These are phyloP conservation scores for Bagarius yarrelli DNA, from an alignment of 2,113 vertebrate species.

Conservation along the genomic window DNA sequence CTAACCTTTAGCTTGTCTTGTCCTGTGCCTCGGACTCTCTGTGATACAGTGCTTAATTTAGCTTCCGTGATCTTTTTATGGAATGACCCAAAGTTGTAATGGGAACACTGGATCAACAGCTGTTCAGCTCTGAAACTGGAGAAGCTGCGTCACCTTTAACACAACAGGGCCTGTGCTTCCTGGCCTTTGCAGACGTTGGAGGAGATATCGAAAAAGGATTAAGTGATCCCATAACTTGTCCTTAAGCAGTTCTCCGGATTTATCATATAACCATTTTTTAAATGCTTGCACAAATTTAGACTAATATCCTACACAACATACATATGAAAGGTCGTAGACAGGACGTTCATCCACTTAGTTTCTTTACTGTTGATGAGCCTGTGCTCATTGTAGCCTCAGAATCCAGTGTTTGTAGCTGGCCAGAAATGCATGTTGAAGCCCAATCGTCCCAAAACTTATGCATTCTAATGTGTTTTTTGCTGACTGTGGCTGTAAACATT, in stretches of 20 bases:
- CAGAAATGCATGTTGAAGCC: no score
- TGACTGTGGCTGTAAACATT: background rate
- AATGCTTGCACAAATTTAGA: background rate
- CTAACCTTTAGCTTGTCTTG: slow-evolving; percentile 18
- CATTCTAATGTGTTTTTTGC: background rate
- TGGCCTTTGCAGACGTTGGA: slow-evolving; percentile 60
- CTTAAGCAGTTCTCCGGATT: background rate
- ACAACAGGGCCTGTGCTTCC: slow-evolving; percentile 56
- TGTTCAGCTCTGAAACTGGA: slow-evolving; percentile 72
- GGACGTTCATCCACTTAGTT: no score
- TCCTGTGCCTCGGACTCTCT: slow-evolving; percentile 37
- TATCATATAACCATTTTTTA: background rate
- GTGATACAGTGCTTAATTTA: slow-evolving; percentile 68
- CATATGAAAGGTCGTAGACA: background rate
- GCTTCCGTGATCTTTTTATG: slow-evolving; percentile 71
- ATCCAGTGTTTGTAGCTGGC: background rate
- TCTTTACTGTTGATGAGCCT: no score
- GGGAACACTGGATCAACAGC: slow-evolving; percentile 62
- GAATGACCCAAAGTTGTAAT: slow-evolving; percentile 57
- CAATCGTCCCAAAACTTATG: background rate
- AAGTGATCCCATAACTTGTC: slow-evolving; percentile 16
- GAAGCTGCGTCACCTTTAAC: slow-evolving; percentile 45
- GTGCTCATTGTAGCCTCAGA: background rate
- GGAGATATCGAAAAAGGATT: slow-evolving; percentile 33
- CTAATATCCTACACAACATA: background rate